Conservation (phyloP, 2,888 invertebrate genomes). For the Drosophila cyrtoloma region DNA sequence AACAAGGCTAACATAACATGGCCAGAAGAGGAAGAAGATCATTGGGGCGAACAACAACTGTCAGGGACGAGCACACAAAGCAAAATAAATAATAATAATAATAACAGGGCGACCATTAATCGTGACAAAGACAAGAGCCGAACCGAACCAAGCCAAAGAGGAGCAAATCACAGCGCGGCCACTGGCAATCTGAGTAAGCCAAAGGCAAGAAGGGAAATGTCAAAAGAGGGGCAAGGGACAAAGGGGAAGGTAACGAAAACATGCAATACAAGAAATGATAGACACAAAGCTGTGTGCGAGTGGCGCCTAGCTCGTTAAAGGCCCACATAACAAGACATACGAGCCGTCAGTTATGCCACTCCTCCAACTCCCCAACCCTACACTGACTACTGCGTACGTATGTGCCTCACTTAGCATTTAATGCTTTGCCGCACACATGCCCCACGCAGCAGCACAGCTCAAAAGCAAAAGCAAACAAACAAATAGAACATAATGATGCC, state of each 20-base stretch:
- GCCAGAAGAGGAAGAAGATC: conserved; percentile 31
- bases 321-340: conserved; percentile 61
- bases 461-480: conserved; percentile 57
- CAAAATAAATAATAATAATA: conserved; percentile 77
- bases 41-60: conserved; percentile 50
- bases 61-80: conserved; percentile 63
- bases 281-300: conserved; percentile 48
- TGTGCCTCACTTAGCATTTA: conserved; percentile 63
- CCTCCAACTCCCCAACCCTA: background rate
- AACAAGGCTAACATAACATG: conserved; percentile 18
- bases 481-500: conserved; percentile 67
- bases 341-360: conserved; percentile 20
- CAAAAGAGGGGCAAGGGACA: background rate
- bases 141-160: conserved; percentile 17
- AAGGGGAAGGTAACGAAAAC: background rate
- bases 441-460: conserved; percentile 30
- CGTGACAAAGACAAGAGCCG: conserved; percentile 71
- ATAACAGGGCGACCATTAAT: conserved; percentile 76
- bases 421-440: conserved; percentile 58
- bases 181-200: conserved; percentile 48
- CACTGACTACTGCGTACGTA: background rate
- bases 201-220: background rate
- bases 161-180: conserved; percentile 46
- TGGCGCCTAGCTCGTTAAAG: conserved; percentile 67
- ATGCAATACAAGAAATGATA: conserved; percentile 34